Conservation (phyloP, 2,888 invertebrate species). For the Cheilosia vulpina region DNA sequence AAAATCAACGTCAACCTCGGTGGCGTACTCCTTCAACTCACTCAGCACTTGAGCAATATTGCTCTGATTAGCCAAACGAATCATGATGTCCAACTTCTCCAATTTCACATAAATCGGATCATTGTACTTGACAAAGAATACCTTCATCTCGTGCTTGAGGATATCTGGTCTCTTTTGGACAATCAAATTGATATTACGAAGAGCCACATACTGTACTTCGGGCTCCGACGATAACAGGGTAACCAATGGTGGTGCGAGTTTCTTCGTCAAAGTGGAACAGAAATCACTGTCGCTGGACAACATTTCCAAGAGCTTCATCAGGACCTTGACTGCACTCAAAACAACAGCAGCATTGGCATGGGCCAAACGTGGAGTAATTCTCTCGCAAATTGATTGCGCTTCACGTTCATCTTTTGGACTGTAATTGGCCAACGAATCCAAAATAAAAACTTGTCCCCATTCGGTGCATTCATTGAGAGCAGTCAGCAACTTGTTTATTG, state of each 20-base stretch:
- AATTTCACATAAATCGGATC: constrained; percentile 99
- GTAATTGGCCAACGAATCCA: constrained; percentile 98
- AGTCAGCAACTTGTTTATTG: constrained; percentile 98
- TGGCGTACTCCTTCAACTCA: constrained; percentile 99
- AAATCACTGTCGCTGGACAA: constrained; percentile 96
- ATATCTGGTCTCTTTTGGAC: constrained; percentile 99
- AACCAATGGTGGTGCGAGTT: constrained; percentile 99
- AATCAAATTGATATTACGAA: constrained; percentile 99
- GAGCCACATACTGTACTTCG: constrained; percentile 99
- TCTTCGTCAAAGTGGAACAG: constrained; percentile 96
- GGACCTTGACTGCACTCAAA: constrained; percentile 97
- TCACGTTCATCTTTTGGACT: constrained; percentile 98
- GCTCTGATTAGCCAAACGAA: constrained; percentile 97
- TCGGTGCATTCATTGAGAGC: constrained; percentile 99
- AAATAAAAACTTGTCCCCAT: constrained; percentile 99
- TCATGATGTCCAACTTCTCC: constrained; percentile 99
- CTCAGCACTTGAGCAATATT: constrained; percentile 99
- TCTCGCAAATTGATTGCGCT: constrained; percentile 98
- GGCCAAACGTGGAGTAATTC: constrained; percentile 97
- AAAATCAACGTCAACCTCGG: constrained; percentile 99
- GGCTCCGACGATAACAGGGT: constrained; percentile 98
- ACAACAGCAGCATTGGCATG: constrained; percentile 99
- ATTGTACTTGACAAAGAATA: constrained; percentile 99
- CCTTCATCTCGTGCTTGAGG: constrained; percentile 99
- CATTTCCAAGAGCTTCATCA: constrained; percentile 99